Base-by-base conservation (phyloP, 2,888 invertebrate species). In the Pseudococcus viburni region DNA sequence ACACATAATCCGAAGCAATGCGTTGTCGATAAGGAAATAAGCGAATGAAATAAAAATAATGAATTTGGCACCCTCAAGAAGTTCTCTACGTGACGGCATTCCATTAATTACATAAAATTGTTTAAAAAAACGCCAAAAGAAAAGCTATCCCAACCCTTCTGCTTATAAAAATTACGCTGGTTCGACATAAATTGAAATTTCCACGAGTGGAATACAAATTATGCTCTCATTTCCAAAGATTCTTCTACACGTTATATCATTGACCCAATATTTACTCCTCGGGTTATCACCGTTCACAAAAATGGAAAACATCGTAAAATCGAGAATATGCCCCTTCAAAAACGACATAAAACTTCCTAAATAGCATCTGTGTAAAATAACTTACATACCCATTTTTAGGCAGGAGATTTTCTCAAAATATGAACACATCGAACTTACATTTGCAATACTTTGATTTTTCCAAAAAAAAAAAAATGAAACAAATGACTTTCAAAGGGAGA, bases 81-180 rank as follows among this genome's bases (percentile, higher is more conserved):
- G 64, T 64, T 64, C 22, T 2, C 22, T 64, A 64, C 64, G 64
- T 64, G 64, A 64, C 64, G 22, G 64, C 11, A 64, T 64, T 64
- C 19, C 64, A 64, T 64, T 64, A 64, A 64, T 64, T 22, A 64
- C 22, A 64, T 22, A 22, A 19, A 22, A 64, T 22, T 22, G 64
- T 22, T 42, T 33, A 2, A 64, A 64, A 64, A 64, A 64, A 64
- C 19, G 19, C 64, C 73, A 73, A 15, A 33, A 73, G 73, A 17
- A 73, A 33, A 73, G 33, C 0, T 73, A 73, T 0, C 33, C 15
- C 15, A 1, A 15, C 26, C 5, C 19, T 73, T 33, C 33, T 5
- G 33, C 33, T 33, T 33, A 8, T 26, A 19, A 73, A 33, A 33
- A 73, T 33, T 64, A 64, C 64, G 64, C 64, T 8, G 22, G 73